Conservation (phyloP, 2,113 vertebrate genomes). For the Ailurus styani region DNA sequence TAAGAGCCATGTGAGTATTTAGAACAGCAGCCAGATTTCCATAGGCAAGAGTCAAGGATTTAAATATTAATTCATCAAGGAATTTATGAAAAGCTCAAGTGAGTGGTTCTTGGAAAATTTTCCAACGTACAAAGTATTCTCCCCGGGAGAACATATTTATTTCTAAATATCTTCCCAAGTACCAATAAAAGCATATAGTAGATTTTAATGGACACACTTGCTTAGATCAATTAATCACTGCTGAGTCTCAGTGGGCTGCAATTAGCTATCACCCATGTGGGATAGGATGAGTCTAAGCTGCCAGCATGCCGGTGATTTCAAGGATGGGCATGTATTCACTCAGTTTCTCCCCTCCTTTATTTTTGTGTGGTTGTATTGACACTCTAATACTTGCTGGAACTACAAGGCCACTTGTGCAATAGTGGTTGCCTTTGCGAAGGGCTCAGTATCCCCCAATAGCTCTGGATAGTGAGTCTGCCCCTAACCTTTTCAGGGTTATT, state of each 20-base stretch:
- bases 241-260: slow-evolving; percentile 40
- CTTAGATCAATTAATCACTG: slow-evolving; percentile 53
- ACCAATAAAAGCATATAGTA: slow-evolving; percentile 23
- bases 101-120: slow-evolving; percentile 21
- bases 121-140: neutral
- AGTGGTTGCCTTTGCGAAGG: neutral
- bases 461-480: neutral
- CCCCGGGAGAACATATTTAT: slow-evolving; percentile 39
- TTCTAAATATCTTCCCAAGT: slow-evolving; percentile 55
- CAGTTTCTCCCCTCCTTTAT: neutral
- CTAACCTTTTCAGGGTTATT: neutral
- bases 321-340: neutral
- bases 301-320: neutral
- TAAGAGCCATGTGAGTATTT: neutral
- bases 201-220: slow-evolving; percentile 49
- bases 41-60: neutral
- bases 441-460: neutral
- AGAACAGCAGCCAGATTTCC: neutral
- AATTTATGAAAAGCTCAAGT: slow-evolving; percentile 17
- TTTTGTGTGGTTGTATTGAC: neutral
- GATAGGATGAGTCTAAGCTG: neutral
- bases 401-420: neutral
- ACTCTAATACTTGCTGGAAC: neutral
- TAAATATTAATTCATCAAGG: slow-evolving; percentile 21
- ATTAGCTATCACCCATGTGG: slow-evolving; percentile 4